Percentiles rank a stretch among this genome's conserved stretches.
phyloP scores from a whole-genome alignment of 2,113 vertebrate genomes.

The western clawed frog (Xenopus tropicalis) region UCB_Xtro_10.0 CM004445.2:105250501-105251000 shows the following conservation, averaged over 20 bases:
- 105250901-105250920: neutral
- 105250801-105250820: no score
- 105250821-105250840: no score
- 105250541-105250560: no score
- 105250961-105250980: slow-evolving; percentile 78
- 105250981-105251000: slow-evolving; percentile 46
- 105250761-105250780: slow-evolving; percentile 70
- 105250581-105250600: no score
- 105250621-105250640: slow-evolving; percentile 12
- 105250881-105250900: no score
- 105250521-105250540: no score
- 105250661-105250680: slow-evolving; percentile 85
- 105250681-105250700: slow-evolving; percentile 83
- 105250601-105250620: no score
- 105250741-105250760: slow-evolving; percentile 74
- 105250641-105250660: slow-evolving; percentile 75
- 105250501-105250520: no score
- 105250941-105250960: slow-evolving; percentile 74
- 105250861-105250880: no score
- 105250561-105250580: no score
- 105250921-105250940: slow-evolving; percentile 20
- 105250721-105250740: slow-evolving; percentile 65
- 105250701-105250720: slow-evolving; percentile 71
- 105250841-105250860: no score
- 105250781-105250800: neutral